A percentile compares a stretch with the other conserved stretches of the same genome.
Evolutionary conservation across 2,113 vertebrate species (phyloP).

Genomic region (Epinephelus fuscoguttatus): DNA sequence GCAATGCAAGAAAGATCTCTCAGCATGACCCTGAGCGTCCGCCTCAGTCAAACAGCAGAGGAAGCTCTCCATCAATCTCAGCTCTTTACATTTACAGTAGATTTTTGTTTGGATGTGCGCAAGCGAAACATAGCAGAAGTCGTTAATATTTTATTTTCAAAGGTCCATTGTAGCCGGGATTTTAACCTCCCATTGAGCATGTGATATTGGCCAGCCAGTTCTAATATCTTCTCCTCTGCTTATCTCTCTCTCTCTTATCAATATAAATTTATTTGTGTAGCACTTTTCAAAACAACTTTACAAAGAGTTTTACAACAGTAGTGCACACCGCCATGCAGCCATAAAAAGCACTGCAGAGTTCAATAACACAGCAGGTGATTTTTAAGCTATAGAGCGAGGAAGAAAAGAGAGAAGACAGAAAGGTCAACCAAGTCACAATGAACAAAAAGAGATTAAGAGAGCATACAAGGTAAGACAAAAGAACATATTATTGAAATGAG

Average conservation of each 20-base stretch:
- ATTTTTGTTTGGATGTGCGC: background rate
- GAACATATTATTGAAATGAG: background rate
- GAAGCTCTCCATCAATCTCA: slow-evolving; percentile 1
- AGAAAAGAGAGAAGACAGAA: slow-evolving; percentile 9
- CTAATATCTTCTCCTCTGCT: background rate
- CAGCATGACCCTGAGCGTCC: background rate
- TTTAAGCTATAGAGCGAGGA: background rate
- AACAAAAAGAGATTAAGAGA: slow-evolving; percentile 10
- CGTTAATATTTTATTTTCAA: background rate
- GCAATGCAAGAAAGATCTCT: background rate
- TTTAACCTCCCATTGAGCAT: slow-evolving; percentile 7
- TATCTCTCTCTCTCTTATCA: background rate
- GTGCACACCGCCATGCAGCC: background rate
- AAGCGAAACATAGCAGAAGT: background rate
- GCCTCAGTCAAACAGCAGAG: slow-evolving; percentile 11
- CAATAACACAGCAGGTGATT: slow-evolving; percentile 18
- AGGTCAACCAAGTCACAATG: slow-evolving; percentile 22
- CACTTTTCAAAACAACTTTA: slow-evolving; percentile 7
- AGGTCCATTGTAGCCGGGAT: background rate
- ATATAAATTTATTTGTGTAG: background rate
- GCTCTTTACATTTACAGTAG: no score
- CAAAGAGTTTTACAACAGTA: background rate
- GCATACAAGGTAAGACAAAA: background rate
- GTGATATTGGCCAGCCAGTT: background rate
- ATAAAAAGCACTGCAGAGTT: slow-evolving; percentile 20